Percentiles rank a stretch among this genome's conserved stretches.
These are phyloP conservation scores for Ochlodes sylvanus DNA, from an alignment of 2,888 invertebrate species.

Conservation along the genomic window DNA sequence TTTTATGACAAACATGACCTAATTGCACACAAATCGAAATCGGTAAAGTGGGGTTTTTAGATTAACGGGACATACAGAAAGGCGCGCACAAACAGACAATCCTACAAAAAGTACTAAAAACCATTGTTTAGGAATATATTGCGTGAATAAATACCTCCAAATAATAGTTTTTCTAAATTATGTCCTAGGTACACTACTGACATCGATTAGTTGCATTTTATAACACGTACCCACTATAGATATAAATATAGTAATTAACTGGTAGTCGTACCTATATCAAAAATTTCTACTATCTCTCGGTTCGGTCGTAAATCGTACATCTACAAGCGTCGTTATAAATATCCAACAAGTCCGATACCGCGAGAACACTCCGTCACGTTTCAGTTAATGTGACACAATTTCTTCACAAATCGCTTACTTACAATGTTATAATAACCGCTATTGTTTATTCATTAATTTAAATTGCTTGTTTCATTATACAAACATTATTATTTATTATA, in stretches of 20 bases:
- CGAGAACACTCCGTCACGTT: conserved; percentile 50
- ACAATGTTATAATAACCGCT: conserved; percentile 16
- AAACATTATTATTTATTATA: conserved; percentile 5
- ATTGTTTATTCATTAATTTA: conserved; percentile 22
- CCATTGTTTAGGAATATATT: too few relatives aligned
- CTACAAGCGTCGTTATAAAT: neutral
- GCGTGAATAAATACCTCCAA: too few relatives aligned
- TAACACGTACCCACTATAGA: too few relatives aligned
- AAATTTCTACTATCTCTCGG: neutral
- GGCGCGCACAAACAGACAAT: too few relatives aligned
- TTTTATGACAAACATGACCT: too few relatives aligned
- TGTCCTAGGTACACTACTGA: too few relatives aligned
- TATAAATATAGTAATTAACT: neutral
- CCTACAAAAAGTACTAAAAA: too few relatives aligned
- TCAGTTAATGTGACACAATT: conserved; percentile 52
- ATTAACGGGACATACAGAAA: too few relatives aligned
- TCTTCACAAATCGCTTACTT: conserved; percentile 46
- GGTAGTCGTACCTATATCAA: conserved; percentile 1
- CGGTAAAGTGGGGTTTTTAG: too few relatives aligned
- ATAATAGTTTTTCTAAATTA: too few relatives aligned
- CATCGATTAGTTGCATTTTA: too few relatives aligned
- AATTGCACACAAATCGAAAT: too few relatives aligned
- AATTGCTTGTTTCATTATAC: conserved; percentile 18
- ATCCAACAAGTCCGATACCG: neutral
- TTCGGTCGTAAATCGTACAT: neutral